Evolutionary conservation across 1,140 invertebrate genomes (phyloP).

Genomic region (Bombus superbus): DNA sequence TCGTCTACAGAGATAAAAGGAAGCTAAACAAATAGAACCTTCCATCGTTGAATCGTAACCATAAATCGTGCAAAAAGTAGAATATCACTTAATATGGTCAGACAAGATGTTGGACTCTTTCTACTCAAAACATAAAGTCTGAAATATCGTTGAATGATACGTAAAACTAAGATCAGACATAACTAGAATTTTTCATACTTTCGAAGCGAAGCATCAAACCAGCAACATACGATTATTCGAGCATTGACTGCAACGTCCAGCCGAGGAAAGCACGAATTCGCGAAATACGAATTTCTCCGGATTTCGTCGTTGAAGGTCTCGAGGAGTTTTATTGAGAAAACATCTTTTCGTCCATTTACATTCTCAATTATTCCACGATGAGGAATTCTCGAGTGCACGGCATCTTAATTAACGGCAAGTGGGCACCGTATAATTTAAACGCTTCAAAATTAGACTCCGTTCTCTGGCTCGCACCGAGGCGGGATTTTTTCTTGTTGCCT

Average conservation of each 20-base stretch:
- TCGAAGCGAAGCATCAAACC: no score
- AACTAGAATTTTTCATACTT: not conserved
- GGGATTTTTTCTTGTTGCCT: not conserved
- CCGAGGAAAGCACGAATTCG: not conserved
- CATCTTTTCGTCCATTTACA: conserved; percentile 41
- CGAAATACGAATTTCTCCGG: conserved; percentile 31
- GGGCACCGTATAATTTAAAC: conserved; percentile 46
- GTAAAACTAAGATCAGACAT: not conserved
- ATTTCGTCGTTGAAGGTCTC: conserved; percentile 38
- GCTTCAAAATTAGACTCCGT: conserved; percentile 35
- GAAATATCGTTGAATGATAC: not conserved
- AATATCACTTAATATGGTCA: no score
- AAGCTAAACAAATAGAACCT: no score
- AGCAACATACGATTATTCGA: not conserved
- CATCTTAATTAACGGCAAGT: conserved; percentile 49
- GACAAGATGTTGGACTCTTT: no score
- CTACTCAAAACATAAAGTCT: not conserved
- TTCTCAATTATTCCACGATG: conserved; percentile 48
- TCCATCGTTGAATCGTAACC: not conserved
- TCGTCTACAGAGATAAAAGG: no score
- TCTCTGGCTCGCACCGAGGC: not conserved
- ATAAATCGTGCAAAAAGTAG: not conserved
- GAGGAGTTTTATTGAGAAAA: conserved; percentile 44
- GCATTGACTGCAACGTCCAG: not conserved
- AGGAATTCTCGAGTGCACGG: conserved; percentile 35